phyloP scores from a whole-genome alignment of 2,113 vertebrate genomes.

The Nothoprocta perdicaria region DNA sequence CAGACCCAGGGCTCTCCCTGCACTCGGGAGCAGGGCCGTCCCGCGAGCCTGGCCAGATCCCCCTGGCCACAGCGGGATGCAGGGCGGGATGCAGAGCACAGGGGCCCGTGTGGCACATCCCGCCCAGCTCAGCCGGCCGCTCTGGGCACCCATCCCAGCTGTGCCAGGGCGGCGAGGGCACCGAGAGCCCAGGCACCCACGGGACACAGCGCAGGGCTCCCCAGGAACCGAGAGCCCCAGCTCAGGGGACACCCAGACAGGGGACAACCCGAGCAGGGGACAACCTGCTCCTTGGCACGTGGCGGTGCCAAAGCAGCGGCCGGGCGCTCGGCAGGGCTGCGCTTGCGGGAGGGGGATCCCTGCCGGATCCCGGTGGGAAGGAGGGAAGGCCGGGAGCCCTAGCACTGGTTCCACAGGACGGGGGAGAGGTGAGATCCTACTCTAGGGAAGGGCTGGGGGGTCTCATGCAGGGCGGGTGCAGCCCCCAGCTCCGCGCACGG shows the following conservation, averaged over 20 bases:
- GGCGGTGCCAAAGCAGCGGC: background rate
- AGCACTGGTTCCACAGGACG: background rate
- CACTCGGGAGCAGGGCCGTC: background rate
- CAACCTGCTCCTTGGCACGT: fast-evolving
- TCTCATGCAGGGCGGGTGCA: constrained; percentile 27
- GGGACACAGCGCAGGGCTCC: background rate
- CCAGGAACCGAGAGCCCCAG: background rate
- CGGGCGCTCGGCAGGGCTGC: background rate
- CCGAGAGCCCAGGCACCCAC: too few relatives aligned
- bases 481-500: background rate
- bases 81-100: too few relatives aligned
- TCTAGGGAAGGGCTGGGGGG: background rate
- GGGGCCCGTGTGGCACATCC: too few relatives aligned
- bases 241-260: fast-evolving
- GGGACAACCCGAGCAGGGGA: background rate
- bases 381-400: background rate
- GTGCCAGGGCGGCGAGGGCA: too few relatives aligned
- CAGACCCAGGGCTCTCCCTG: too few relatives aligned
- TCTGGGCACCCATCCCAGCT: too few relatives aligned
- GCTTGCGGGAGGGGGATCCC: background rate
- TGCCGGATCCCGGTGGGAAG: background rate
- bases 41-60: background rate
- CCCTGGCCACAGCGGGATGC: background rate
- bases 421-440: background rate
- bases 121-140: too few relatives aligned